Evolutionary conservation across 2,113 vertebrate genomes (phyloP).

Genomic region (Callopanchax toddi): DNA sequence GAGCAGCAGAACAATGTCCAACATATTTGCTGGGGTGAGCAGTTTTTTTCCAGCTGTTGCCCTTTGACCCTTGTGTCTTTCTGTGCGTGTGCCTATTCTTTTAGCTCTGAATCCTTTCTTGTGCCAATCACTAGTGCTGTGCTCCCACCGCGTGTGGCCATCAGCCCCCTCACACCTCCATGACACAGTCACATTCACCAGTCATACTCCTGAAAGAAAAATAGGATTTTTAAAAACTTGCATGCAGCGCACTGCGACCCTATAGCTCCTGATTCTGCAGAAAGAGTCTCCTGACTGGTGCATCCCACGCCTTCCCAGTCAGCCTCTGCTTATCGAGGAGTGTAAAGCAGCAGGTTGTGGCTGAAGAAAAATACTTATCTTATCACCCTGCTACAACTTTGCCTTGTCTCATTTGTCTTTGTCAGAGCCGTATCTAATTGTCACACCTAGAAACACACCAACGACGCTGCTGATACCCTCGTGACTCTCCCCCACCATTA

Average conservation of each 20-base stretch:
- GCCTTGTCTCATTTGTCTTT: conserved; percentile 19
- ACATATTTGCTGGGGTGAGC: conserved; percentile 27
- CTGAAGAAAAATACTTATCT: conserved; percentile 36
- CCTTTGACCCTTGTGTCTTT: conserved; percentile 52
- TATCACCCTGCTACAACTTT: conserved; percentile 36
- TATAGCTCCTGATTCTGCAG: not conserved
- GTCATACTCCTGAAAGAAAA: conserved; percentile 33
- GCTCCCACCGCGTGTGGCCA: conserved; percentile 13
- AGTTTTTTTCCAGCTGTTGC: conserved; percentile 42
- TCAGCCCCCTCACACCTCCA: conserved; percentile 43
- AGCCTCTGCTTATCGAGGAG: conserved; percentile 44
- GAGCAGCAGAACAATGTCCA: conserved; percentile 19
- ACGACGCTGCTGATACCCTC: conserved; percentile 7
- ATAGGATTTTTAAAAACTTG: conserved; percentile 19
- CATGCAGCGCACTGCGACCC: conserved; percentile 2
- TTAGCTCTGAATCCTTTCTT: conserved; percentile 30
- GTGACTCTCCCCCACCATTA: conserved; percentile 41
- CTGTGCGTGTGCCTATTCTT: conserved; percentile 23
- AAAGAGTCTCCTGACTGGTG: conserved; percentile 41
- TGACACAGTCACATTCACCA: conserved; percentile 22
- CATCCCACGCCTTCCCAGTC: conserved; percentile 66
- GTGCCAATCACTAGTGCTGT: conserved; percentile 15
- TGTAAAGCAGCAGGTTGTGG: conserved; percentile 46
- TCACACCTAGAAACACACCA: conserved; percentile 32
- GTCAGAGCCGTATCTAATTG: conserved; percentile 5